phyloP scores from a whole-genome alignment of 2,888 invertebrate genomes.

The Parapristionchus giblindavisi region DNA sequence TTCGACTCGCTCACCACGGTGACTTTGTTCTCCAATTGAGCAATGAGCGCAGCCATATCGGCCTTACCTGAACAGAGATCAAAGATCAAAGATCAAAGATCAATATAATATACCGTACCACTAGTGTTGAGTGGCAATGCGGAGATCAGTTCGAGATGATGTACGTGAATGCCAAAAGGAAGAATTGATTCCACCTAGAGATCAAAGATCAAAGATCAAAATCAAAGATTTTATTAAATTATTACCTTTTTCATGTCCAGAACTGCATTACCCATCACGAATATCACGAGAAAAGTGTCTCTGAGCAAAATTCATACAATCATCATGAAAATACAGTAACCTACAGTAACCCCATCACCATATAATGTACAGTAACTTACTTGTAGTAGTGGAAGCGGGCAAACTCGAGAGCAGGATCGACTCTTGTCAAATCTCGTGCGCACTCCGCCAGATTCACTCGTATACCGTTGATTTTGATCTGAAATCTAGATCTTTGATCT shows the following conservation, averaged over 20 bases:
- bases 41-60: constrained; percentile 1
- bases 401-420: neutral
- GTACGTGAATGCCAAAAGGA: constrained; percentile 4
- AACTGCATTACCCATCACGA: constrained; percentile 1
- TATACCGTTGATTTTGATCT: constrained; percentile 29
- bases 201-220: too few relatives aligned
- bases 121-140: constrained; percentile 25
- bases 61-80: constrained; percentile 23
- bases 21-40: neutral
- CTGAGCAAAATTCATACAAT: neutral
- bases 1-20: neutral
- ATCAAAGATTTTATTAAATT: too few relatives aligned
- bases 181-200: constrained; percentile 4
- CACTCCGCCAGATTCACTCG: constrained; percentile 16
- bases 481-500: too few relatives aligned
- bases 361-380: neutral
- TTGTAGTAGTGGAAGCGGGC: neutral
- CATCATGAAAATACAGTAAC: neutral
- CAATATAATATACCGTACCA: neutral
- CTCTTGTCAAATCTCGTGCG: neutral
- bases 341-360: neutral
- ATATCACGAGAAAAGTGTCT: constrained; percentile 25
- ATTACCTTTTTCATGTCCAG: constrained; percentile 3
- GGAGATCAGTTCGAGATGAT: neutral
- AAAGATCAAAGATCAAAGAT: neutral